Percentiles rank a stretch among this genome's conserved stretches.
These are phyloP conservation scores for Zygothrica quintamaculata DNA, from an alignment of 2,888 invertebrate genomes.

Conservation along the genomic window DNA sequence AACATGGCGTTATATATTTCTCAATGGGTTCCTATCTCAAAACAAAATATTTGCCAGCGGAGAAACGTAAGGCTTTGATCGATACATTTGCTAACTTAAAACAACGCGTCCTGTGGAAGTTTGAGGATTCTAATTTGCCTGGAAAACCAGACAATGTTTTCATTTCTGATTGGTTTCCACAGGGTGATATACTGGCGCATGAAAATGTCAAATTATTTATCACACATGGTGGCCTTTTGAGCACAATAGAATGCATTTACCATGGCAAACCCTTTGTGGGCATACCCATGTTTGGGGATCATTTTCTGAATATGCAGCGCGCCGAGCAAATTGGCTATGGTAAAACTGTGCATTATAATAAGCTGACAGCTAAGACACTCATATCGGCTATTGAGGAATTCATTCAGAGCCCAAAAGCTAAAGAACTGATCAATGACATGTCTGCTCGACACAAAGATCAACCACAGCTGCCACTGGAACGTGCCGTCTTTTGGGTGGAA, in stretches of 20 bases:
- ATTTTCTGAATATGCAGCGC: slow-evolving; percentile 85
- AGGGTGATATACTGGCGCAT: slow-evolving; percentile 85
- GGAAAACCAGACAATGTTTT: slow-evolving; percentile 81
- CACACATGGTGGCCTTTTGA: slow-evolving; percentile 85
- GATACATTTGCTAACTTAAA: slow-evolving; percentile 75
- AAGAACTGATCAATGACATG: slow-evolving; percentile 57
- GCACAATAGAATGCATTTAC: slow-evolving; percentile 85
- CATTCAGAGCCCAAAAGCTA: slow-evolving; percentile 59
- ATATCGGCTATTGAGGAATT: slow-evolving; percentile 64
- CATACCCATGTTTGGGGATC: slow-evolving; percentile 86
- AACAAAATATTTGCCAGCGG: slow-evolving; percentile 69
- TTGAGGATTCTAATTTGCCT: slow-evolving; percentile 79
- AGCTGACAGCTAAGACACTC: slow-evolving; percentile 80
- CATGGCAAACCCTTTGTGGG: slow-evolving; percentile 85
- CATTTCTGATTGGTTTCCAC: slow-evolving; percentile 85
- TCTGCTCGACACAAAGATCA: slow-evolving; percentile 81
- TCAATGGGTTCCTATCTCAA: slow-evolving; percentile 85
- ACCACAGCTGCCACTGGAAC: slow-evolving; percentile 75
- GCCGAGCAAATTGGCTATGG: slow-evolving; percentile 84
- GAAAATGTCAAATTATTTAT: slow-evolving; percentile 85
- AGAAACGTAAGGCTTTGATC: slow-evolving; percentile 73
- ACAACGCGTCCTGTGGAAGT: slow-evolving; percentile 85
- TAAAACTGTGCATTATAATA: slow-evolving; percentile 77
- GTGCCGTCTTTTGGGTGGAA: slow-evolving; percentile 83
- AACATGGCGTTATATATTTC: slow-evolving; percentile 85